Base-by-base conservation (phyloP, 2,888 invertebrate genomes). In the Pyrrhosoma nymphula region DNA sequence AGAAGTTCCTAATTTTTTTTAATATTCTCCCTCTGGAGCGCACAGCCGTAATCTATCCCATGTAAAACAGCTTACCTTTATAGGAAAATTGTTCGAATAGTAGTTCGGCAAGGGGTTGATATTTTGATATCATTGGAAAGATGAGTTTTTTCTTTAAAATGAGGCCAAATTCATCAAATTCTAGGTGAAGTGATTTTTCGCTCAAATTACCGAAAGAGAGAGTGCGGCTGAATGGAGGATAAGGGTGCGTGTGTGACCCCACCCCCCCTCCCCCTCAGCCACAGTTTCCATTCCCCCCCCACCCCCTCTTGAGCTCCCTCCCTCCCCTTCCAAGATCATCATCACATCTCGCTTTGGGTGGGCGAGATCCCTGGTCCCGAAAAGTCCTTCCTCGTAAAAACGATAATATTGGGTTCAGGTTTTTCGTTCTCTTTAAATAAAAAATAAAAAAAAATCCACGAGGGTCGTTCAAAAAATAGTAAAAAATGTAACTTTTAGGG, bases 331-430 rank as follows among this genome's bases (percentile, higher is more conserved):
- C 20, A 60, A 60, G 20, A 16, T 12, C 60, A 16, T 60, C 82
- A 12, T 8, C 8, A n/a, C 10, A 12, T 4, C 0, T 82, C 82
- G 93, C 93, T 14, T 30, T 93, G 93, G 93, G 93, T 93, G 93
- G 93, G 69, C 93, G 93, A 93, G 93, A 75, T 30, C 47, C 47
- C 14, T 93, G 69, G n/a, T 69, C 75, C 39, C 12, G 20, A 60
- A 60, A 75, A 63, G 91, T 91, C 91, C 91, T 91, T 75, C 93
- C 93, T 69, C 93, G 93, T 93, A 93, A 93, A 93, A 93, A 47
- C 69, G 93, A 93, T 93, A 93, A 93, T 93, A 93, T 93, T 69
- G 93, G 93, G 69, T 69, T 93, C 55, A 10, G 55, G 39, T 88
- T 88, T 88, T 88, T 88, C 93, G 75, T 93, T 93, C 93, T 75